phyloP scores from a whole-genome alignment of 2,797 vertebrate genomes.

The Leptodactylus fallax region DNA sequence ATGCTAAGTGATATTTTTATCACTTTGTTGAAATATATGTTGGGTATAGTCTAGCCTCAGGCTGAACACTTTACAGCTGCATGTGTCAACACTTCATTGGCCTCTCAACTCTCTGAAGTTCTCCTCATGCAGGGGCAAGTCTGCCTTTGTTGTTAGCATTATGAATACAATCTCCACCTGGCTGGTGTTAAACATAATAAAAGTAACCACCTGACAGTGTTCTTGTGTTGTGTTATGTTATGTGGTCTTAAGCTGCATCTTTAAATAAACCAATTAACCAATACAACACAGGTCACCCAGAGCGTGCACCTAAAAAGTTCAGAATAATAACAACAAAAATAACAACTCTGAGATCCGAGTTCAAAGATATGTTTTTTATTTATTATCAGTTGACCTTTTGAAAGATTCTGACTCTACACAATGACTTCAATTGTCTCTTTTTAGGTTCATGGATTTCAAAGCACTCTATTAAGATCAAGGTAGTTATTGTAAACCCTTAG shows the following conservation, averaged over 20 bases:
- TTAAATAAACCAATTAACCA: conserved; percentile 47
- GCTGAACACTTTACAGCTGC: conserved; percentile 59
- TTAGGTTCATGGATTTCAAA: neutral
- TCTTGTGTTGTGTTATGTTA: conserved; percentile 5
- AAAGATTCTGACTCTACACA: neutral
- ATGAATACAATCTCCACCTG: conserved; percentile 63
- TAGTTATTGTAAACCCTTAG: neutral
- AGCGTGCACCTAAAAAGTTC: conserved; percentile 7
- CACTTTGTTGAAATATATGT: conserved; percentile 44
- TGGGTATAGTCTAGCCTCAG: conserved; percentile 46
- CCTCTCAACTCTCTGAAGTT: conserved; percentile 60
- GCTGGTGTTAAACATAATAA: conserved; percentile 55
- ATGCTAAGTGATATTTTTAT: conserved; percentile 50
- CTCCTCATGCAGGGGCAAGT: conserved; percentile 58
- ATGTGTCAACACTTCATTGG: conserved; percentile 61
- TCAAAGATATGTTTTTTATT: conserved; percentile 4
- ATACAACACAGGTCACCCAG: conserved; percentile 14
- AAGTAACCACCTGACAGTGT: conserved; percentile 50
- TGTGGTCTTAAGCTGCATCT: conserved; percentile 32
- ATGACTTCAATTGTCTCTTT: conserved; percentile 10
- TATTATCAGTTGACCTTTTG: neutral
- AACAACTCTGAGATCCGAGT: neutral
- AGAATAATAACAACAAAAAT: conserved; percentile 8
- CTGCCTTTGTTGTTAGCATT: conserved; percentile 59
- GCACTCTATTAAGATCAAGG: neutral